Percentiles rank a stretch among this genome's conserved stretches.
Conservation (phyloP, 2,113 vertebrate species). For the Rhinopomastus cyanomelas region DNA sequence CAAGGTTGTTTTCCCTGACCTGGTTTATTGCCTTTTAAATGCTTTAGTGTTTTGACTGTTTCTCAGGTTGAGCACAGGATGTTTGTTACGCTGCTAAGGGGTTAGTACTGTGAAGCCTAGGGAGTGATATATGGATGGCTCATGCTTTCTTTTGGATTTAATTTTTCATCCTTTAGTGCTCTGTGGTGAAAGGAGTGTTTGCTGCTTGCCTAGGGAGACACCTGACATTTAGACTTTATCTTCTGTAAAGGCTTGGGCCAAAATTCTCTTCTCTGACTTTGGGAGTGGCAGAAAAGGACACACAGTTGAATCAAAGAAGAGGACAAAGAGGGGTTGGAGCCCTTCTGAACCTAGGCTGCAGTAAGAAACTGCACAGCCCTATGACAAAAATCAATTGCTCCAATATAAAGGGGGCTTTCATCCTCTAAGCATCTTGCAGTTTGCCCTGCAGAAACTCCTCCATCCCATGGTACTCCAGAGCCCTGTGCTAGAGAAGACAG, state of each 20-base stretch:
- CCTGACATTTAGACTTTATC: conserved; percentile 68
- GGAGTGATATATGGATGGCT: conserved; percentile 61
- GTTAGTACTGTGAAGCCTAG: conserved; percentile 27
- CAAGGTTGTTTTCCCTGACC: conserved; percentile 45
- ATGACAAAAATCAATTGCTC: background rate
- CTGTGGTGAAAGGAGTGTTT: conserved; percentile 44
- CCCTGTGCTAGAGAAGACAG: background rate
- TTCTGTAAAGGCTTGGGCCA: conserved; percentile 50
- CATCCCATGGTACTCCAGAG: background rate
- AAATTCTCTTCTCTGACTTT: conserved; percentile 55
- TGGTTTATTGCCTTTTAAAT: conserved; percentile 44
- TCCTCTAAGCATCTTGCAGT: background rate
- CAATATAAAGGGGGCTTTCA: background rate
- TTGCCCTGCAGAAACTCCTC: background rate
- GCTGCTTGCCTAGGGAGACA: conserved; percentile 63
- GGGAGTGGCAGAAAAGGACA: conserved; percentile 43
- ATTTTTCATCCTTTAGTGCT: conserved; percentile 66
- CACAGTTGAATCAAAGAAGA: background rate
- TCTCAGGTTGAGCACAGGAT: conserved; percentile 29
- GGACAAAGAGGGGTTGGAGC: background rate
- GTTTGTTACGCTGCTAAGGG: conserved; percentile 46
- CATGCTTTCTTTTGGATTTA: conserved; percentile 64
- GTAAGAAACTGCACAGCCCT: background rate
- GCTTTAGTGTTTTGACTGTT: conserved; percentile 43
- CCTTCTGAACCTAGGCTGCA: background rate